phyloP scores from a whole-genome alignment of 2,888 invertebrate genomes.

The Chirona hameri region DNA sequence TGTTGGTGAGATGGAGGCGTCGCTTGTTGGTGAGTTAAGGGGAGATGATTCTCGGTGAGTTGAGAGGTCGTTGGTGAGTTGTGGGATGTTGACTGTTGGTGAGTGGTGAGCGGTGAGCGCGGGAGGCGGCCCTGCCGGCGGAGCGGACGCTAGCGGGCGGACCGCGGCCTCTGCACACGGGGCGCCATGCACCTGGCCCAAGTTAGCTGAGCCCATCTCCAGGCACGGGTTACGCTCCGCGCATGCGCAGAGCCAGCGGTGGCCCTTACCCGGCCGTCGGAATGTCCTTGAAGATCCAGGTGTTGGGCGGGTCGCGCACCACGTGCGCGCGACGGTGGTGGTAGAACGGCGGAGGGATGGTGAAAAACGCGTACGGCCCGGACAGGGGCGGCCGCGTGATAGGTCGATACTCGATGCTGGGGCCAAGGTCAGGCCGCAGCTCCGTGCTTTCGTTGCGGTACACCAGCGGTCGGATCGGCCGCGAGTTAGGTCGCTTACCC shows the following conservation, averaged over 20 bases:
- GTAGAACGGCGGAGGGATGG: constrained; percentile 74
- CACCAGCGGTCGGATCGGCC: constrained; percentile 42
- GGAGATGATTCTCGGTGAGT: too few species aligned
- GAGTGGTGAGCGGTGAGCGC: too few species aligned
- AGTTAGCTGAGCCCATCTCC: not conserved
- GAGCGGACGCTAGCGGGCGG: not conserved
- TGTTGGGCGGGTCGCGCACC: constrained; percentile 64
- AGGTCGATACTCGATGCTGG: constrained; percentile 46
- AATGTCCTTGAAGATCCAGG: constrained; percentile 81
- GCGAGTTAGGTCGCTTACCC: constrained; percentile 3
- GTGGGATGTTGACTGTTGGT: not conserved
- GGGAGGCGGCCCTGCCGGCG: too few species aligned
- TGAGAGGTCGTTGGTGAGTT: too few species aligned
- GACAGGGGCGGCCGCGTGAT: constrained; percentile 67
- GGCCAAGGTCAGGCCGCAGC: constrained; percentile 53
- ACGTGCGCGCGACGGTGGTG: constrained; percentile 75
- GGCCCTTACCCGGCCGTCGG: constrained; percentile 58
- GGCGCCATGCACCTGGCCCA: not conserved
- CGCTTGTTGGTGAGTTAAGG: too few species aligned
- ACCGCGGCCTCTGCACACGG: not conserved
- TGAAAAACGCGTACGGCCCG: constrained; percentile 85
- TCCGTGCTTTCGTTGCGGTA: constrained; percentile 37
- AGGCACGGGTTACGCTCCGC: not conserved
- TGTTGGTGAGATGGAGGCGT: too few species aligned
- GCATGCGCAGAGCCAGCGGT: constrained; percentile 14